Percentiles rank a stretch among this genome's conserved stretches.
Conservation (phyloP, 2,113 vertebrate genomes). For the Mungos mungo region DNA sequence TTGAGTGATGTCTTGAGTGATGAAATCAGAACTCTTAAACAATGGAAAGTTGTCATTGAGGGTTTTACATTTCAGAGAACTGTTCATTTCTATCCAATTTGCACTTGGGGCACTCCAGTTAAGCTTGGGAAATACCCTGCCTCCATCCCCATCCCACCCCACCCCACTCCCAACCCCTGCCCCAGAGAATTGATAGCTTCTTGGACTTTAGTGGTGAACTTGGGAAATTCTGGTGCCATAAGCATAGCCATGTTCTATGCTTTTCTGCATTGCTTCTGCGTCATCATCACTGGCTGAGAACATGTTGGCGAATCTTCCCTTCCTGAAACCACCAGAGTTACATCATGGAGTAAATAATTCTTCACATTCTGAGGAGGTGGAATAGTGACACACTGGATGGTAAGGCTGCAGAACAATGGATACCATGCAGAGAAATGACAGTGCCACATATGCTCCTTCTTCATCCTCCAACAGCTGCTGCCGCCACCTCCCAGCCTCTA, state of each 20-base stretch:
- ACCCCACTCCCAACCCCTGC: too few species aligned
- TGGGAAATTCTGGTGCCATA: background rate
- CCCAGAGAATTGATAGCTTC: background rate
- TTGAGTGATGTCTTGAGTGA: constrained; percentile 96
- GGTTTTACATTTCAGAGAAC: constrained; percentile 93
- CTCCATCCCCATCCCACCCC: too few species aligned
- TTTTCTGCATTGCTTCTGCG: background rate
- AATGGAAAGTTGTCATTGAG: constrained; percentile 97
- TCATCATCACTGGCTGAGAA: background rate
- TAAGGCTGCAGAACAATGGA: constrained; percentile 91
- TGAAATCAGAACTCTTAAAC: constrained; percentile 98
- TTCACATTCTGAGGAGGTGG: constrained; percentile 97
- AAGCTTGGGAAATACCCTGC: background rate
- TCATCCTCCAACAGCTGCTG: constrained; percentile 86
- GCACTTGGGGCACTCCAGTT: constrained; percentile 74
- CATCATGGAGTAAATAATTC: constrained; percentile 97
- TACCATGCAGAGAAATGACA: constrained; percentile 97
- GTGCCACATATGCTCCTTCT: constrained; percentile 95
- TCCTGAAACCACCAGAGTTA: constrained; percentile 96
- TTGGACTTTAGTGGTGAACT: background rate
- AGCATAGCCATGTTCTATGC: background rate
- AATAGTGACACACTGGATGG: constrained; percentile 95
- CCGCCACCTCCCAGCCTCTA: too few species aligned
- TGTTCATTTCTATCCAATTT: constrained; percentile 98
- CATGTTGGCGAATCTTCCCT: constrained; percentile 78